Percentiles rank a stretch among this genome's conserved stretches.
Evolutionary conservation across 2,888 invertebrate genomes (phyloP).

Genomic region (Parnassius glacialis): DNA sequence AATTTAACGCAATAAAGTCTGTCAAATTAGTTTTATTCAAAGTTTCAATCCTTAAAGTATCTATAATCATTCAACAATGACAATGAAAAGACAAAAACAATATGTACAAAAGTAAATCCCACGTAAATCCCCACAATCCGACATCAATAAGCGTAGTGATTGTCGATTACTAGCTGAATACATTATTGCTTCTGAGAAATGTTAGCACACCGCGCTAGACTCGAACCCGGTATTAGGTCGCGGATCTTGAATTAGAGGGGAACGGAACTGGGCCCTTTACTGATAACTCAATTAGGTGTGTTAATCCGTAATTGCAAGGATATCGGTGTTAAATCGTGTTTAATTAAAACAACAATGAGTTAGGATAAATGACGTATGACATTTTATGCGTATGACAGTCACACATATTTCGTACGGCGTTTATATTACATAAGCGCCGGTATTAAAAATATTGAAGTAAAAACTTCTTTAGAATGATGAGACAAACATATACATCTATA

Average conservation of each 20-base stretch:
- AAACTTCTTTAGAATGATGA: no score
- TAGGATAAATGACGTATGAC: no score
- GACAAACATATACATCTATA: no score
- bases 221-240: constrained; percentile 38
- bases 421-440: no score
- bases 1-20: no score
- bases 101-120: constrained; percentile 17
- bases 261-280: constrained; percentile 39
- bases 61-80: no score
- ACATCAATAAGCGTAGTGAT: constrained; percentile 23
- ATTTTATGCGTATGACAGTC: no score
- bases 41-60: no score
- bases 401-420: no score
- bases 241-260: constrained; percentile 41
- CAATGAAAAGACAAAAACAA: not conserved
- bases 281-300: constrained; percentile 31
- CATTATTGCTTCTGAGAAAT: constrained; percentile 36
- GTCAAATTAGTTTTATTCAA: no score
- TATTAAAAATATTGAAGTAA: no score
- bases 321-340: constrained; percentile 2
- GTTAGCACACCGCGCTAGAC: constrained; percentile 27
- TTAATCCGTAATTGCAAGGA: constrained; percentile 20
- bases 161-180: constrained; percentile 30
- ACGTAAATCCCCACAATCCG: constrained; percentile 27
- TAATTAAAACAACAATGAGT: no score